phyloP scores from a whole-genome alignment of 2,797 vertebrate genomes.

The Liparis tanakae region DNA sequence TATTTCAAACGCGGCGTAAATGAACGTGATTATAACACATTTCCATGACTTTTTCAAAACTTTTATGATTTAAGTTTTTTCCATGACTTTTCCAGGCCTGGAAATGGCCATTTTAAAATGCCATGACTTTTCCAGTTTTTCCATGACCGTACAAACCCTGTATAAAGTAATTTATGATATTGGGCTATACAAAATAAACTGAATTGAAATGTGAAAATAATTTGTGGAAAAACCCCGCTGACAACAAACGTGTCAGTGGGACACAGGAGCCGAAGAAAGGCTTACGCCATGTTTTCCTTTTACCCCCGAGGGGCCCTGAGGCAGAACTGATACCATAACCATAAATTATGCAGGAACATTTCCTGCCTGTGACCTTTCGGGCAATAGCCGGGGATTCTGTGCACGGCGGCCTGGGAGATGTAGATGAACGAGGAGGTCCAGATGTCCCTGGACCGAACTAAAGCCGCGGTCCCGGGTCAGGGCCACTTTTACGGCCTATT shows the following conservation, averaged over 20 bases:
- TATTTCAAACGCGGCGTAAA: too few species aligned
- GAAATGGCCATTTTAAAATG: too few species aligned
- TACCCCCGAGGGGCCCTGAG: constrained; percentile 31
- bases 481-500: constrained; percentile 42
- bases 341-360: constrained; percentile 76
- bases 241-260: constrained; percentile 18
- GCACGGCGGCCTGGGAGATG: constrained; percentile 32
- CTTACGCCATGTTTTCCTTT: constrained; percentile 33
- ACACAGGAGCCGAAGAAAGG: constrained; percentile 37
- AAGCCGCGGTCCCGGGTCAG: constrained; percentile 40
- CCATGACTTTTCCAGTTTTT: too few species aligned
- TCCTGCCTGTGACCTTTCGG: constrained; percentile 72
- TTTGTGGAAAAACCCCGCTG: background rate
- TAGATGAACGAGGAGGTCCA: constrained; percentile 23
- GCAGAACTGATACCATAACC: constrained; percentile 48
- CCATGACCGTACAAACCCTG: too few species aligned
- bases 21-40: too few species aligned
- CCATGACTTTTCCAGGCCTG: too few species aligned
- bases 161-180: too few species aligned
- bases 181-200: too few species aligned
- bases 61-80: too few species aligned
- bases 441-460: constrained; percentile 39
- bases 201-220: background rate
- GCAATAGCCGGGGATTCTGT: constrained; percentile 36
- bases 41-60: too few species aligned